phyloP scores from a whole-genome alignment of 2,797 vertebrate genomes.

The Ptychobarbus kaznakovi region DNA sequence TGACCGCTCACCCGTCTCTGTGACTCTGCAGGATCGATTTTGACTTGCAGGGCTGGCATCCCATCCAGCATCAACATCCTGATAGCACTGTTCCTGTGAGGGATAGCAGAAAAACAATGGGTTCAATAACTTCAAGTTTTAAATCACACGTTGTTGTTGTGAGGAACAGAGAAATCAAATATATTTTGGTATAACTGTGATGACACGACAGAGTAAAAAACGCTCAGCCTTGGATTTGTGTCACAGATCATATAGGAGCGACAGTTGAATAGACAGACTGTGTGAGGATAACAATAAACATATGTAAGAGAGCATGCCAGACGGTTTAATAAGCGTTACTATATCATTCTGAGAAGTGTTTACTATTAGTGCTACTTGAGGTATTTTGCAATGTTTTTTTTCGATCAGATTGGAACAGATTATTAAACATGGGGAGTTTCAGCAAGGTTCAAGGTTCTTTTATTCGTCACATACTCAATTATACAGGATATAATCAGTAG shows the following conservation, averaged over 20 bases:
- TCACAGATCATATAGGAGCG: slow-evolving; percentile 3
- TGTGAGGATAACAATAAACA: slow-evolving; percentile 23
- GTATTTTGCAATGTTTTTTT: slow-evolving; percentile 21
- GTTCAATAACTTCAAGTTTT: slow-evolving; percentile 1
- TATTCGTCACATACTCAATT: too few species aligned
- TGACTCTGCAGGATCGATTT: slow-evolving; percentile 55
- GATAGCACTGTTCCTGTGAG: slow-evolving; percentile 31
- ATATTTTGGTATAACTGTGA: slow-evolving; percentile 4
- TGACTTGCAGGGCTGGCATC: slow-evolving; percentile 62
- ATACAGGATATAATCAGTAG: too few species aligned
- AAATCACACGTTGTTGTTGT: background rate
- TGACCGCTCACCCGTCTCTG: slow-evolving; percentile 55
- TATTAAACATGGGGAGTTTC: background rate
- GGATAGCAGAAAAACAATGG: slow-evolving; percentile 7
- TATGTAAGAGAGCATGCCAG: background rate
- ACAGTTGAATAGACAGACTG: background rate
- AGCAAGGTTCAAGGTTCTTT: too few species aligned
- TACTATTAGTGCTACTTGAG: background rate
- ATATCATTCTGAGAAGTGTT: slow-evolving; percentile 29
- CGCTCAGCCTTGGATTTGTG: background rate
- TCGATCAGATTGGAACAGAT: slow-evolving; percentile 20
- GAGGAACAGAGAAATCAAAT: background rate
- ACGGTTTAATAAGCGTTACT: slow-evolving; percentile 13
- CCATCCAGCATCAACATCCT: slow-evolving; percentile 67
- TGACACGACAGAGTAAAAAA: background rate